Percentiles rank a stretch among this genome's conserved stretches.
These are phyloP conservation scores for Lucilia cuprina DNA, from an alignment of 1,140 invertebrate genomes.

Conservation along the genomic window DNA sequence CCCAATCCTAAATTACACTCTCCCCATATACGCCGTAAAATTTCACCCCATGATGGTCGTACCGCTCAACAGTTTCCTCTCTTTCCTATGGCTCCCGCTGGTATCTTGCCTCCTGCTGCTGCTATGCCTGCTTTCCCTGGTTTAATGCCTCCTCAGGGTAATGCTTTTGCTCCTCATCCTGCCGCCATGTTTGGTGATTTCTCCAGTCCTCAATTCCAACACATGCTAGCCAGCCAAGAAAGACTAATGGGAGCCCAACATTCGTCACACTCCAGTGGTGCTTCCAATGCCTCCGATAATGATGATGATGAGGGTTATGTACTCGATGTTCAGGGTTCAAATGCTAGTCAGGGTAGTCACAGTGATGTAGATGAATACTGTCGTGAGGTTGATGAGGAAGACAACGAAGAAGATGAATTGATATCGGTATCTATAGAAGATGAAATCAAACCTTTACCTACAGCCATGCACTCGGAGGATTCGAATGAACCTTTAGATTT, in stretches of 20 bases:
- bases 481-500: conserved; percentile 55
- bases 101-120: conserved; percentile 45
- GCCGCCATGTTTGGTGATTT: conserved; percentile 42
- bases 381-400: conserved; percentile 40
- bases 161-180: conserved; percentile 27
- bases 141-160: conserved; percentile 66
- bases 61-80: conserved; percentile 85
- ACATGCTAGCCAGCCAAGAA: conserved; percentile 35
- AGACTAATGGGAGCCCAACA: background rate
- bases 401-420: conserved; percentile 36
- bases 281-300: conserved; percentile 35
- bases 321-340: conserved; percentile 48
- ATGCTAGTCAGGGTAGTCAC: conserved; percentile 54
- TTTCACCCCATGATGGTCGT: conserved; percentile 90
- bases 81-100: conserved; percentile 53
- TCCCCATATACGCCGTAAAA: conserved; percentile 89
- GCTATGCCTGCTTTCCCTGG: conserved; percentile 64
- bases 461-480: conserved; percentile 1
- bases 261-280: conserved; percentile 9
- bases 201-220: conserved; percentile 13
- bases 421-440: conserved; percentile 38
- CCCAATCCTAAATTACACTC: conserved; percentile 98
- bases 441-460: background rate
- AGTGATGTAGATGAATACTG: conserved; percentile 45
- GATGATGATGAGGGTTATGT: conserved; percentile 51